phyloP scores from a whole-genome alignment of 1,140 invertebrate genomes.

The Araneus ventricosus region DNA sequence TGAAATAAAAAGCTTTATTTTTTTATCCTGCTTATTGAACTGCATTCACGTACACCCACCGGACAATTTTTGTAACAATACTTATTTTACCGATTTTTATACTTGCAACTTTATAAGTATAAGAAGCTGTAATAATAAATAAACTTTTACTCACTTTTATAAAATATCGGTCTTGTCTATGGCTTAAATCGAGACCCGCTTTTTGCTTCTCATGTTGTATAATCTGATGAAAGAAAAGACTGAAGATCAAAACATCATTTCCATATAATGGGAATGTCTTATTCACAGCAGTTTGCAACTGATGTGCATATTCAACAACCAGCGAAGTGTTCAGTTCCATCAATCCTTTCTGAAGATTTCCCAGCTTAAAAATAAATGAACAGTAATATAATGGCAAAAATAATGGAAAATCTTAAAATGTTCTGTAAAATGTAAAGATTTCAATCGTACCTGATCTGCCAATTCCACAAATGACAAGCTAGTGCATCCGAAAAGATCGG shows the following conservation, averaged over 20 bases:
- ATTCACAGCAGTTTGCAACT: slow-evolving; percentile 85
- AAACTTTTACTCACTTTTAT: slow-evolving; percentile 83
- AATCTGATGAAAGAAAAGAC: slow-evolving; percentile 87
- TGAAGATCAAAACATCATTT: slow-evolving; percentile 90
- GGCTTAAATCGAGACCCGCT: slow-evolving; percentile 93
- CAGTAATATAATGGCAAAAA: background rate
- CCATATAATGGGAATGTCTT: slow-evolving; percentile 87
- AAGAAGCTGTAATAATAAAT: slow-evolving; percentile 69
- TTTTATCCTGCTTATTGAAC: too few species aligned
- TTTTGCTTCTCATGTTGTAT: slow-evolving; percentile 86
- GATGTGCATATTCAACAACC: slow-evolving; percentile 90
- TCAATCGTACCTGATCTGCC: slow-evolving; percentile 84
- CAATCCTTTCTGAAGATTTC: slow-evolving; percentile 88
- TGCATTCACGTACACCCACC: too few species aligned
- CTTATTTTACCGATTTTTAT: too few species aligned
- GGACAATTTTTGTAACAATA: too few species aligned
- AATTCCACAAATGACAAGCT: slow-evolving; percentile 91
- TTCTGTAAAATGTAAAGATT: background rate
- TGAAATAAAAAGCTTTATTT: too few species aligned
- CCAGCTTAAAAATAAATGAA: slow-evolving; percentile 81
- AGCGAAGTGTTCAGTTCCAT: slow-evolving; percentile 92
- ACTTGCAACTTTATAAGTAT: too few species aligned
- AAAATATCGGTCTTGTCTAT: slow-evolving; percentile 97
- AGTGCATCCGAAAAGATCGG: slow-evolving; percentile 96
- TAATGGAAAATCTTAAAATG: background rate